Base-by-base conservation (phyloP, 2,113 vertebrate genomes). In the Oxyruncus cristatus region DNA sequence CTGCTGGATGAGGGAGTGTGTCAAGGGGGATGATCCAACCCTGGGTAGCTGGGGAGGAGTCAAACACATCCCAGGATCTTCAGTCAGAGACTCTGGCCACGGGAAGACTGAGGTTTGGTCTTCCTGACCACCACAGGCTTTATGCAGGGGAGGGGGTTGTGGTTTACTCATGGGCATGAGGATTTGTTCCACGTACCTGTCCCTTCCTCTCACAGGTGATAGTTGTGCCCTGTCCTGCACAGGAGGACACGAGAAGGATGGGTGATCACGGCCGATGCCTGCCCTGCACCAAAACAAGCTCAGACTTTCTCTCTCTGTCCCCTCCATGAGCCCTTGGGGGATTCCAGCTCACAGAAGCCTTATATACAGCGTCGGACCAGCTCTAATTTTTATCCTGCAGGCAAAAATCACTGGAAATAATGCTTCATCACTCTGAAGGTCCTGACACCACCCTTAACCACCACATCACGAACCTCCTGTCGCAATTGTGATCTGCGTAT, bases 381-480 rank as follows among this genome's bases (percentile, higher is more conserved):
- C 92, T 93, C 79, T 85, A 52, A 84, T 93, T 96, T 94, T 95
- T 55, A 68, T 96, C 95, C 96, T 71, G 86, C 88, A 95, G 95
- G 95, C 88, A 79, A 78, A 93, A 94, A 93, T 85, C 96, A 56
- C 92, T 89, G 88, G 90, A 91, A 96, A 92, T 96, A 90, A 92
- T 41, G 70, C 91, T 96, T 92, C 93, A 81, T 93, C 92, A 62
- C 88, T 90, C 90, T 77, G 68, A 86, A 93, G 96, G 96, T 96
- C 95, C 92, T 93, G 96, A 93, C 96, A 95, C 95, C 92, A 96
- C 83, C 96, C 88, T 96, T 93, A 95, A 92, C 88, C 93, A 71
- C 95, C 82, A 77, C 93, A 89, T 93, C 92, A 82, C 80, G 42
- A 93, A 81, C 92, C 95, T 96, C 88, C 96, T 92, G 88, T 96